phyloP scores from a whole-genome alignment of 2,888 invertebrate genomes.

The Hyles lineata region DNA sequence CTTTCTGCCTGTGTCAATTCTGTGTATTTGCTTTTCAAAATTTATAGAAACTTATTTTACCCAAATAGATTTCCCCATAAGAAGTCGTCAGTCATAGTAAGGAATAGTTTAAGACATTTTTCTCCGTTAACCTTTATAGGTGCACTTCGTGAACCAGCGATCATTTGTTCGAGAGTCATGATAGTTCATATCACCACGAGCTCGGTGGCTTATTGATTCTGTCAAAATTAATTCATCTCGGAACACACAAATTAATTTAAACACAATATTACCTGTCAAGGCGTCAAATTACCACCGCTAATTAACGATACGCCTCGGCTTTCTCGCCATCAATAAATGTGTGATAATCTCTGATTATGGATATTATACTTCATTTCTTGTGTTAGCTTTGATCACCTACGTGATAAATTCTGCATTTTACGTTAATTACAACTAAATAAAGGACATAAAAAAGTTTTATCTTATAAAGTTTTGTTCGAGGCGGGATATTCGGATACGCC shows the following conservation, averaged over 20 bases:
- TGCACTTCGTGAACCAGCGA: not conserved
- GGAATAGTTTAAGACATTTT: too few relatives aligned
- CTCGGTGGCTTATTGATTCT: slow-evolving; percentile 82
- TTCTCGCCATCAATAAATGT: slow-evolving; percentile 21
- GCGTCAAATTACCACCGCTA: slow-evolving; percentile 79
- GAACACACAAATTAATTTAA: slow-evolving; percentile 84
- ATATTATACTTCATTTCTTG: not conserved
- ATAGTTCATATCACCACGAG: slow-evolving; percentile 53
- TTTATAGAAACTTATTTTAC: too few relatives aligned
- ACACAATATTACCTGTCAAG: slow-evolving; percentile 80
- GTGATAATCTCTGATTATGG: slow-evolving; percentile 20
- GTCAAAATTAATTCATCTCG: slow-evolving; percentile 83
- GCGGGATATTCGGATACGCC: too few relatives aligned
- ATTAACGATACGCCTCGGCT: slow-evolving; percentile 58
- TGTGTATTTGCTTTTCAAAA: too few relatives aligned
- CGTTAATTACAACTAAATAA: too few relatives aligned
- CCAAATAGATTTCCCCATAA: too few relatives aligned
- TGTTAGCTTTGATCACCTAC: not conserved
- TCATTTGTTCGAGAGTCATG: slow-evolving; percentile 40
- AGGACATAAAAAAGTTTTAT: too few relatives aligned
- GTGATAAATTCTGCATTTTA: not conserved
- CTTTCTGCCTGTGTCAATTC: too few relatives aligned
- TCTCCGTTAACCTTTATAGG: not conserved
- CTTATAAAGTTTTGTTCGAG: too few relatives aligned
- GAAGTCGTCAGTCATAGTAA: too few relatives aligned